Base-by-base conservation (phyloP, 2,113 vertebrate genomes). In the Halcyon malimbica region DNA sequence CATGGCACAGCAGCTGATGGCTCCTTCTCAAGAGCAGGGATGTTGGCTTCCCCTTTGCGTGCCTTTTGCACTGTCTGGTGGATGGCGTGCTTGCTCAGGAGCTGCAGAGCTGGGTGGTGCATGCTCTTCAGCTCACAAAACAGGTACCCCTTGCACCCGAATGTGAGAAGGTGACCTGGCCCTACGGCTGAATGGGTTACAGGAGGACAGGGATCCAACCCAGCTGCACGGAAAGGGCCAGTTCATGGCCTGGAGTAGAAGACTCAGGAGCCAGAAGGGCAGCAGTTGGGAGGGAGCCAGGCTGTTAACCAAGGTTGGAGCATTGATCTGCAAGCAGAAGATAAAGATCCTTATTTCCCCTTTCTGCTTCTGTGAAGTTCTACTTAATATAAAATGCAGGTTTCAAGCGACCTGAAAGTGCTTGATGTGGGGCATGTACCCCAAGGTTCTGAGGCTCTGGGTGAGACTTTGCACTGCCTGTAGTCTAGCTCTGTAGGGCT, bases 11-110 rank as follows among this genome's bases (percentile, higher is more conserved):
- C 59, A 23, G 41, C 80, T 41, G 63, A 5, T 1, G 6, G 13
- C 81, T 91, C 41, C 20, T 81, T 20, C 64, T 93, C 60, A n/a
- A 24, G 81, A 4, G 0, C 18, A 24, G 46, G 37, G 46, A 67
- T 2, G 1, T 1, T 42, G 42, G 29, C 15, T 50, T 70, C 65
- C 51, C 31, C 9, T 16, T 6, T 33, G 56, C 3, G 0, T 26
- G n/a, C 41, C 69, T 56, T 62, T 9, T 25, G 41, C 57, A 10
- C 64, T n/a, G 44, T 14, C n/a, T 42, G 25, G 8, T 51, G 48
- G 33, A 3, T 20, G 31, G 56, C 0, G 0, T 65, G 16, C 25
- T 35, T 65, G n/a, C n/a, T 73, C 16, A 33, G 85, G 64, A 62
- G 1, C 70, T 33, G 41, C 10, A 20, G 53, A 35, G 33, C 23